Percentiles rank a stretch among this genome's conserved stretches.
These are phyloP conservation scores for Hirtodrosophila alboralis DNA, from an alignment of 2,888 invertebrate genomes.

Conservation along the genomic window DNA sequence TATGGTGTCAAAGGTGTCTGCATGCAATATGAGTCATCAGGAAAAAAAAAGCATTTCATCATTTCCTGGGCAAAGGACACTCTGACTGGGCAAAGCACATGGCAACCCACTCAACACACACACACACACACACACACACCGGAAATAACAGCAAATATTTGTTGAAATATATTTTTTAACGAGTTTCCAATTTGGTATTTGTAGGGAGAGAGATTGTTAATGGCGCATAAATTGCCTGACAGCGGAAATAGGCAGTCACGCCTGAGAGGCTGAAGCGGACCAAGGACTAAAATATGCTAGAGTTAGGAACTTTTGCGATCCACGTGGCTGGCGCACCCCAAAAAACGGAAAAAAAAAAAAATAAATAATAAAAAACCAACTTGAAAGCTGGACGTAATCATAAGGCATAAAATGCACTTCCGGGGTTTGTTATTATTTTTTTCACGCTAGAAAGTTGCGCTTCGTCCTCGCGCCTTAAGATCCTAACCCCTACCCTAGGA, in stretches of 20 bases:
- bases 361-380: slow-evolving; percentile 13
- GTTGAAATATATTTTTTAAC: slow-evolving; percentile 39
- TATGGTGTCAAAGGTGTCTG: background rate
- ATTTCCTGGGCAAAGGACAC: slow-evolving; percentile 27
- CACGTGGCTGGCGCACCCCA: slow-evolving; percentile 72
- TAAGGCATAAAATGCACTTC: slow-evolving; percentile 76
- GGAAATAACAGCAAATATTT: slow-evolving; percentile 60
- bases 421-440: too few relatives aligned
- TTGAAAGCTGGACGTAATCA: slow-evolving; percentile 66
- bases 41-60: slow-evolving; percentile 9
- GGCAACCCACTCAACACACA: slow-evolving; percentile 45
- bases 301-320: slow-evolving; percentile 23
- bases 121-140: slow-evolving; percentile 29
- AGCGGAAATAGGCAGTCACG: slow-evolving; percentile 80
- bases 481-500: slow-evolving; percentile 35
- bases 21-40: slow-evolving; percentile 16
- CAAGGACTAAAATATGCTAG: slow-evolving; percentile 22
- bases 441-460: slow-evolving; percentile 29
- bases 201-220: slow-evolving; percentile 62
- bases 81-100: slow-evolving; percentile 23
- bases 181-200: slow-evolving; percentile 57
- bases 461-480: slow-evolving; percentile 7
- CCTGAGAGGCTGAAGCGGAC: slow-evolving; percentile 69
- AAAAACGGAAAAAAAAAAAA: slow-evolving; percentile 19
- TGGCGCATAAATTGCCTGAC: slow-evolving; percentile 61